Base-by-base conservation (phyloP, 2,888 invertebrate genomes). In the Sesamia inferens region DNA sequence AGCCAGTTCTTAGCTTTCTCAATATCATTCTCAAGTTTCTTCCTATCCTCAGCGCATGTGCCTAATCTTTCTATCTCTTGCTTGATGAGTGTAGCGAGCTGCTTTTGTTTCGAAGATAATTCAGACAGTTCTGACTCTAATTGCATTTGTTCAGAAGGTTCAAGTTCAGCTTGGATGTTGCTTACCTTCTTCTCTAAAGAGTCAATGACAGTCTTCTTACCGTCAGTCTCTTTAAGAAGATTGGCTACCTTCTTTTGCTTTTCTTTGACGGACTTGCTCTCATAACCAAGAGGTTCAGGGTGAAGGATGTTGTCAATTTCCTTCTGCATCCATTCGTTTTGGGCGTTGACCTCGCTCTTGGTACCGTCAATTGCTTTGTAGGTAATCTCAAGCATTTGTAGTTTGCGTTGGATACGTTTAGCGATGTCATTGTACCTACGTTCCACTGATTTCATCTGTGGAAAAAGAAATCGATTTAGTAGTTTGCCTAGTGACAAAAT, bases 121-220 rank as follows among this genome's bases (percentile, higher is more conserved):
- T 97, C 97, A 81, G 97, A 97, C 58, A 99, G 93, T 54, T 98
- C 97, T 0, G 97, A 96, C 90, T 98, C 98, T 66, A 99, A 93
- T 90, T 98, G 97, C 84, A 97, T 97, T 85, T 98, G 97, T 92
- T 99, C 99, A 0, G 97, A 97, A 10, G 98, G 97, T 91, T 99
- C 99, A 55, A 99, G 93, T 91, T 99, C 99, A 76, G 98, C 97
- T 88, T 98, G 97, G 95, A 99, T 98, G 83, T 98, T 98, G 78
- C 97, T 97, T 19, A 99, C 97, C 76, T 98, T 97, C 92, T 98
- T 98, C 86, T 98, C 98, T 44, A 99, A 94, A 0, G 98, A 98
- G 86, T 98, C 98, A 74, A 98, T 97, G 8, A 98, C 97, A 0
- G 98, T 97, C 88, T 98, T 97, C 92, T 99, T 98, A 13, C 98